A percentile compares a stretch with the other conserved stretches of the same genome.
These are phyloP conservation scores for Crossocerus cetratus DNA, from an alignment of 2,888 invertebrate species.

Conservation along the genomic window DNA sequence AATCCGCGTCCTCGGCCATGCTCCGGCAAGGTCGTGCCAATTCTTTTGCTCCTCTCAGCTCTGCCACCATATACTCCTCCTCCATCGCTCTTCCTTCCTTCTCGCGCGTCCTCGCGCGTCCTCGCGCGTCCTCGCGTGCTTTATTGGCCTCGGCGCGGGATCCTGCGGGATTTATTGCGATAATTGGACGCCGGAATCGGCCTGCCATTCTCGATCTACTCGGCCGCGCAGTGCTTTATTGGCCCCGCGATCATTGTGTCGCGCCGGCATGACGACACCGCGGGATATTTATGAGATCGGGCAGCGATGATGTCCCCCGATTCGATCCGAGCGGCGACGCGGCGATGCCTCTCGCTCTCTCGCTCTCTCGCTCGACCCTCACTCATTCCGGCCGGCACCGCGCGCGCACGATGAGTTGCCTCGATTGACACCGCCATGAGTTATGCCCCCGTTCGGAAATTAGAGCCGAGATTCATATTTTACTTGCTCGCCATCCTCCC, in stretches of 20 bases:
- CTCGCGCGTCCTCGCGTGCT: conserved; percentile 6
- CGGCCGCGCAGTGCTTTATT: not conserved
- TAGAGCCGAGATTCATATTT: no score
- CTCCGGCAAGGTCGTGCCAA: conserved; percentile 61
- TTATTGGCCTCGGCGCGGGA: not conserved
- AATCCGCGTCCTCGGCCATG: conserved; percentile 60
- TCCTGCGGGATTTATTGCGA: conserved; percentile 1
- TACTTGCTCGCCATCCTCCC: no score
- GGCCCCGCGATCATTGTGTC: conserved; percentile 1
- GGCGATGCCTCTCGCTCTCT: no score
- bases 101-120: conserved; percentile 10
- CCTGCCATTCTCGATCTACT: conserved; percentile 2
- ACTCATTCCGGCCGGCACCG: no score
- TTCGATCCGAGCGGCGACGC: no score
- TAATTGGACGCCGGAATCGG: conserved; percentile 3
- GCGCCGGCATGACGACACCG: conserved; percentile 2
- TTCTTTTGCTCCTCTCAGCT: conserved; percentile 35
- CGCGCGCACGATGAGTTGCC: no score
- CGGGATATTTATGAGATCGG: conserved; percentile 2
- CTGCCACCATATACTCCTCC: conserved; percentile 5
- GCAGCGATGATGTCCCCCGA: not conserved
- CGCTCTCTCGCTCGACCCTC: no score
- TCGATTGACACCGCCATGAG: no score
- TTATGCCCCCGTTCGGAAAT: no score
- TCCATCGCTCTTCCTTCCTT: conserved; percentile 15